Evolutionary conservation across 2,888 invertebrate species (phyloP), one percentile per base, ranked within the genome.

Genomic region (Cheiracanthium punctorium): DNA sequence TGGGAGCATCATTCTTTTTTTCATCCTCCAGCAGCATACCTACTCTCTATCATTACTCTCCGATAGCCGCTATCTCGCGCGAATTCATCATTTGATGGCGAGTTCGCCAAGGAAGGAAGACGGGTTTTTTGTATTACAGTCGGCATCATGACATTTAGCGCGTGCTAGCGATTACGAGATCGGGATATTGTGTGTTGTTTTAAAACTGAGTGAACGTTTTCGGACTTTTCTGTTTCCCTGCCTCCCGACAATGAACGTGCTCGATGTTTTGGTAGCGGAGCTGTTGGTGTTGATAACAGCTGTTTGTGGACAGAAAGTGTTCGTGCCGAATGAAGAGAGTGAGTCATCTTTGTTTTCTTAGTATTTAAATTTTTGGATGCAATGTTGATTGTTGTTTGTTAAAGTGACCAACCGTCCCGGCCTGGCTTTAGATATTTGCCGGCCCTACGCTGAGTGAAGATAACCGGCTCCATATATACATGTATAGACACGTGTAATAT

Each of bases 321-420:
- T 52, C 8, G 30, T 75, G 1, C 28, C 70, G 10, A 58, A 79
- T 29, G 79, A 58, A 71, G 79, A 79, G 37, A 79, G 79, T 79
- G 58, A 71, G 79, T 69, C 10, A 48, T 17, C 5, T 17, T n/a
- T n/a, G n/a, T n/a, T n/a, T n/a, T n/a, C n/a, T n/a, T n/a, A n/a
- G n/a, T n/a, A n/a, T n/a, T n/a, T n/a, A n/a, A n/a, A n/a, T n/a
- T n/a, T n/a, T n/a, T n/a, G n/a, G n/a, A n/a, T n/a, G n/a, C n/a
- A n/a, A n/a, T n/a, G n/a, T n/a, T n/a, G n/a, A n/a, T n/a, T n/a
- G n/a, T n/a, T n/a, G n/a, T n/a, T n/a, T n/a, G n/a, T n/a, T n/a
- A n/a, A n/a, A n/a, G n/a, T n/a, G n/a, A n/a, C n/a, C n/a, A n/a
- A n/a, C n/a, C n/a, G n/a, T n/a, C n/a, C n/a, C n/a, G n/a, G n/a